phyloP scores from a whole-genome alignment of 1,140 invertebrate species.

The Caerostris extrusa region DNA sequence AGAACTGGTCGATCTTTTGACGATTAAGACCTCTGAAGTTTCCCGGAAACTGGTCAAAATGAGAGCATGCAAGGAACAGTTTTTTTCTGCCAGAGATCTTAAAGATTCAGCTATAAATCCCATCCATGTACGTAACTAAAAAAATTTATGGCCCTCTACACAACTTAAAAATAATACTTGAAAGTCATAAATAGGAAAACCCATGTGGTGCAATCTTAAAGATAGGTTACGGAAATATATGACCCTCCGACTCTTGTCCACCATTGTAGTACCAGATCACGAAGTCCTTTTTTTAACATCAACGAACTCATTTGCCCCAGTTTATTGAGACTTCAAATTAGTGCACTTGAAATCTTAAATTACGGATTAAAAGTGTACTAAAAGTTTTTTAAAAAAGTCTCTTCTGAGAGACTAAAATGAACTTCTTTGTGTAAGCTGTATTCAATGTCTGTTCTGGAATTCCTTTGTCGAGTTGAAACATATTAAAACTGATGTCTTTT shows the following conservation, averaged over 20 bases:
- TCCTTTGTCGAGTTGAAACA: neutral
- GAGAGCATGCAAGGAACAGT: neutral
- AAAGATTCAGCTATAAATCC: constrained; percentile 51
- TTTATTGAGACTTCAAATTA: constrained; percentile 59
- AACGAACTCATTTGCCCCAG: constrained; percentile 68
- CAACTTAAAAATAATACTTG: constrained; percentile 43
- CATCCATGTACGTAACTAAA: constrained; percentile 12
- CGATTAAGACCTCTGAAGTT: neutral
- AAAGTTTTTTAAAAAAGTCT: neutral
- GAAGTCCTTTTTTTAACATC: constrained; percentile 47
- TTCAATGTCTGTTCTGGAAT: neutral
- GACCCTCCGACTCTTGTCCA: constrained; percentile 45
- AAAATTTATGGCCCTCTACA: constrained; percentile 61
- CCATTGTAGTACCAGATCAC: constrained; percentile 57
- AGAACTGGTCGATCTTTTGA: constrained; percentile 16
- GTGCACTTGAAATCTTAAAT: constrained; percentile 46
- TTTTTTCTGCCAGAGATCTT: constrained; percentile 5
- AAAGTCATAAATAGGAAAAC: constrained; percentile 57
- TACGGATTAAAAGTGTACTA: constrained; percentile 54
- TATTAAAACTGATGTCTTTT: neutral
- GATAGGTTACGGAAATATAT: constrained; percentile 50
- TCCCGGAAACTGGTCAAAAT: constrained; percentile 25
- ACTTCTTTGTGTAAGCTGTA: neutral
- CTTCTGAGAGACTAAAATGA: neutral
- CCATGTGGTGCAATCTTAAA: constrained; percentile 46